These are phyloP conservation scores for Anthoscopus minutus DNA, from an alignment of 2,113 vertebrate species.

Conservation along the genomic window DNA sequence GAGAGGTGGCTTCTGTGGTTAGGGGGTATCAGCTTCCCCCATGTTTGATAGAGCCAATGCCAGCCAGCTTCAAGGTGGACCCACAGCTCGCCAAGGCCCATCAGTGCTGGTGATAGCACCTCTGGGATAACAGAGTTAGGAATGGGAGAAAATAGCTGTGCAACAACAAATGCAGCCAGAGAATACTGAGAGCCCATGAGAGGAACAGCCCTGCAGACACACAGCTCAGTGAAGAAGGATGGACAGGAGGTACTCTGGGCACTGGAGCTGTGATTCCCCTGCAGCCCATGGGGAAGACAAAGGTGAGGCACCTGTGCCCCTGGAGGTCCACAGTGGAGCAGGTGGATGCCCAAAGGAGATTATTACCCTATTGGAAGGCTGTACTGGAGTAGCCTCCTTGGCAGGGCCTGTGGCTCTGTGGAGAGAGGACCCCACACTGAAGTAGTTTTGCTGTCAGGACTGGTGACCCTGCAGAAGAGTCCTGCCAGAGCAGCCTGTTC, in stretches of 20 bases:
- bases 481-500: not conserved
- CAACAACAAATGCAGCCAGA: not conserved
- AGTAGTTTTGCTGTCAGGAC: not conserved
- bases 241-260: not conserved
- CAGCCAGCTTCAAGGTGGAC: not conserved
- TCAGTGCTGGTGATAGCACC: not conserved
- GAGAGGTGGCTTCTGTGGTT: not conserved
- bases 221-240: not conserved
- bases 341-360: not conserved
- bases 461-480: not conserved
- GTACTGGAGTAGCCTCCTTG: not conserved
- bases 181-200: not conserved
- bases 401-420: not conserved
- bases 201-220: not conserved
- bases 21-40: not conserved
- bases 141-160: not conserved
- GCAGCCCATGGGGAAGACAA: not conserved
- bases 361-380: not conserved
- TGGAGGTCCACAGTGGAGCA: not conserved
- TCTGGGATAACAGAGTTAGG: not conserved
- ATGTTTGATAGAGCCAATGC: not conserved
- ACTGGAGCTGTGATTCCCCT: accelerated
- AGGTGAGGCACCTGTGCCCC: not conserved
- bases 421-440: not conserved
- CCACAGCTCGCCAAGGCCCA: not conserved